Percentiles rank a stretch among this genome's conserved stretches.
These are phyloP conservation scores for Aphelocoma californica DNA, from an alignment of 2,797 vertebrate species.

Conservation along the genomic window DNA sequence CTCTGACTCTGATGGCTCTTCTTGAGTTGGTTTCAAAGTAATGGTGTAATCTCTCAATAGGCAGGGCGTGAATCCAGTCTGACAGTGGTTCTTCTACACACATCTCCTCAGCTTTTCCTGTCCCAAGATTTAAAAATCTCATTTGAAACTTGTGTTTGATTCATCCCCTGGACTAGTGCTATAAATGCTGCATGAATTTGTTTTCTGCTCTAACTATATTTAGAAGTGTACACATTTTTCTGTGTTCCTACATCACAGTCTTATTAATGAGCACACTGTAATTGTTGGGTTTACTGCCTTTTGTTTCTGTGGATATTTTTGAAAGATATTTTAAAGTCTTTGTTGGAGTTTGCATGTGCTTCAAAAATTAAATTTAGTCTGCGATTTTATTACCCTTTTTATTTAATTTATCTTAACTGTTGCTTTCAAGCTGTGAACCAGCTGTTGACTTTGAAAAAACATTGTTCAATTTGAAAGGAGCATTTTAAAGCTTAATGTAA, in stretches of 20 bases:
- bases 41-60: neutral
- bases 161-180: neutral
- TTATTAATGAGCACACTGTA: conserved; percentile 1
- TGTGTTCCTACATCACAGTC: neutral
- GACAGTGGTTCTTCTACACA: neutral
- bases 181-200: neutral
- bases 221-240: neutral
- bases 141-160: conserved; percentile 11
- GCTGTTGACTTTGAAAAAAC: conserved; percentile 82
- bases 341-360: conserved; percentile 63
- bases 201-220: neutral
- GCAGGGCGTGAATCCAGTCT: neutral
- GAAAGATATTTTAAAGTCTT: conserved; percentile 65
- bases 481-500: conserved; percentile 77
- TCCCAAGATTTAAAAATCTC: neutral
- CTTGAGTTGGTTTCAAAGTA: neutral
- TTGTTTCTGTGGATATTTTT: conserved; percentile 64
- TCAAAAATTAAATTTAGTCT: conserved; percentile 79
- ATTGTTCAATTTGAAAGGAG: conserved; percentile 79
- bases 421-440: conserved; percentile 82
- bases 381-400: conserved; percentile 81
- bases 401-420: conserved; percentile 83
- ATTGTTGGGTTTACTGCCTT: conserved; percentile 58
- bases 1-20: neutral
- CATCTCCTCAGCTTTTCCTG: neutral